Percentiles rank a stretch among this genome's conserved stretches.
Conservation (phyloP, 1,140 invertebrate species). For the Catajapyx aquilonaris region DNA sequence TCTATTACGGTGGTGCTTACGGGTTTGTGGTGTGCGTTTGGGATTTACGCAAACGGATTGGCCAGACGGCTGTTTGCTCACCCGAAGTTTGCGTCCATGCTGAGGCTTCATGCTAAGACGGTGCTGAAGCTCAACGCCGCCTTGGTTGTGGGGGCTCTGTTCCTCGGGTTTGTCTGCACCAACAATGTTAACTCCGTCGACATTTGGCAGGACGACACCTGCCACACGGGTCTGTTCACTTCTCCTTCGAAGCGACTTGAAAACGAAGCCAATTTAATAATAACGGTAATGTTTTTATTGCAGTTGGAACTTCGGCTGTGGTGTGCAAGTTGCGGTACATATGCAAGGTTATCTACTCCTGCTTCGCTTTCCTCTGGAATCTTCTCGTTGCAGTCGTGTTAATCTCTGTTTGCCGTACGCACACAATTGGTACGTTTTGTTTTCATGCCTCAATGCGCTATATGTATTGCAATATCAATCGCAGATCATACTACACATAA, state of each 20-base stretch:
- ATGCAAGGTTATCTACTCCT: conserved; percentile 17
- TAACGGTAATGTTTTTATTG: conserved; percentile 1
- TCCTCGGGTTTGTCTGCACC: conserved; percentile 11
- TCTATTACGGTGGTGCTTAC: conserved; percentile 16
- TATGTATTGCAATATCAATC: background rate
- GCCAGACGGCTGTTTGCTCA: conserved; percentile 16
- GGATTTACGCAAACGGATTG: conserved; percentile 18
- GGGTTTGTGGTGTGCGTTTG: conserved; percentile 17
- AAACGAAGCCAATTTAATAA: background rate
- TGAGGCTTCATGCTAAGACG: conserved; percentile 22
- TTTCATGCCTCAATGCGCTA: background rate
- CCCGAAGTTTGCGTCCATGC: conserved; percentile 19
- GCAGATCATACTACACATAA: background rate
- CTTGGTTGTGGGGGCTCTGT: conserved; percentile 14
- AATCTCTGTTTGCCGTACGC: conserved; percentile 23
- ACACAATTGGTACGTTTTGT: conserved; percentile 22
- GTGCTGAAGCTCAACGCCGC: conserved; percentile 20
- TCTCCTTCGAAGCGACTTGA: background rate
- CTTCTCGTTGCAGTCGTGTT: conserved; percentile 20
- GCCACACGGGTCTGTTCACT: conserved; percentile 11
- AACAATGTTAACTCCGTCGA: conserved; percentile 14
- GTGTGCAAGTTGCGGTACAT: conserved; percentile 19
- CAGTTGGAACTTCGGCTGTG: conserved; percentile 13
- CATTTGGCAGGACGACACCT: conserved; percentile 13
- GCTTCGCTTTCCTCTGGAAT: conserved; percentile 21